Base-by-base conservation (phyloP, 1,140 invertebrate species). In the Saccostrea echinata region DNA sequence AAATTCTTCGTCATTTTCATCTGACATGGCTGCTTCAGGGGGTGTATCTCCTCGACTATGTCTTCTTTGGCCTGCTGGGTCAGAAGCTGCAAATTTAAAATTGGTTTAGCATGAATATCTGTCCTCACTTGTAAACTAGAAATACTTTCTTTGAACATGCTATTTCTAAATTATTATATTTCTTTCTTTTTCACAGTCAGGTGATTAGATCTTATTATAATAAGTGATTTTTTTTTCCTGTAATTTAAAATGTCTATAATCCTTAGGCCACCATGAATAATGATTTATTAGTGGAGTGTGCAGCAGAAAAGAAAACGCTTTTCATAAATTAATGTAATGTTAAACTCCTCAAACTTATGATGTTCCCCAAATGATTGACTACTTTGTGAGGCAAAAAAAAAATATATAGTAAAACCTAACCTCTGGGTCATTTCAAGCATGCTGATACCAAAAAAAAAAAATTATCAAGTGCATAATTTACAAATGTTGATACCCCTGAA, bases 31-130 rank as follows among this genome's bases (percentile, higher is more conserved):
- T 13, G 90, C 84, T 27, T 88, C 30, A 91, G 91, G 53, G 89
- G 92, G 51, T 90, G 51, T 51, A 90, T 90, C 33, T 91, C 92
- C 93, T 55, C 91, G 88, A 71, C 91, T 92, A 52, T 86, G 85
- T 55, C 91, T 88, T 84, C 86, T 52, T 83, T 33, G 83, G 6
- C 4, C 83, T 57, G 83, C 21, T 33, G n/a, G 52, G 16, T 84
- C 83, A 33, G 83, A 51, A 57, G 83, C 52, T 57, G 53, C 21
- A 83, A 83, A 80, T 33, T 18, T 43, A 6, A 61, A 61, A 61
- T 61, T 61, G 18, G 18, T 18, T 61, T 16, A 61, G 8, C 21
- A 1, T 61, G 21, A 21, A 43, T 43, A 43, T 3, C 16, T 6
- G 6, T n/a, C n/a, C 8, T 61, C 55, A 61, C 16, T 21, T 61